These are phyloP conservation scores for Cairina moschata DNA, from an alignment of 2,113 vertebrate genomes.

Conservation along the genomic window DNA sequence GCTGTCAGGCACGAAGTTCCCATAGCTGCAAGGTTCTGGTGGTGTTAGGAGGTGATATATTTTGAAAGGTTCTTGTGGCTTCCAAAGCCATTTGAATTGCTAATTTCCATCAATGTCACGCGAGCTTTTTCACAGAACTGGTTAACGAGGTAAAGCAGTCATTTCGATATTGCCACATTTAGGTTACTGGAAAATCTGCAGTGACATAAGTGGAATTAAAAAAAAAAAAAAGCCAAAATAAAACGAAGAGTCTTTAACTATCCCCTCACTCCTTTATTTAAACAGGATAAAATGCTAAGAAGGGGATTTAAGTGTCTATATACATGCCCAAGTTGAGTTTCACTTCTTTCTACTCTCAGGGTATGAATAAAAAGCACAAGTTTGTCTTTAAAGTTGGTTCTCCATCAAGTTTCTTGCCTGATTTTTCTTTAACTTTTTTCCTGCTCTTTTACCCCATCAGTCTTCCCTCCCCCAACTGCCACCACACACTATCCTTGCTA, in stretches of 20 bases:
- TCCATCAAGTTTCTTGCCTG: not conserved
- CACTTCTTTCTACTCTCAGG: slow-evolving; percentile 46
- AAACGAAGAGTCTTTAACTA: not conserved
- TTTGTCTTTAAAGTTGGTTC: slow-evolving; percentile 54
- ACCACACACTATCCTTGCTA: slow-evolving; percentile 53
- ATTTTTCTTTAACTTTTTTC: slow-evolving; percentile 19
- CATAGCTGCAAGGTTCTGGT: not conserved
- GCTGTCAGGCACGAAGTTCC: slow-evolving; percentile 1
- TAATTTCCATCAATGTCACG: slow-evolving; percentile 54
- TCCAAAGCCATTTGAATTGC: slow-evolving; percentile 51
- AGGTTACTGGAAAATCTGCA: slow-evolving; percentile 42
- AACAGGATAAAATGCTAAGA: not conserved
- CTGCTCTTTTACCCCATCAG: slow-evolving; percentile 9
- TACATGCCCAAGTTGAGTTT: slow-evolving; percentile 30
- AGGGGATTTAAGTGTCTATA: not conserved
- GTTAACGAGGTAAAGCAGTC: slow-evolving; percentile 47
- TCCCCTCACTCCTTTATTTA: not conserved
- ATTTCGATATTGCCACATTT: not conserved
- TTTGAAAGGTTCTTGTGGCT: not conserved
- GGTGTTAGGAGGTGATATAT: slow-evolving; percentile 19
- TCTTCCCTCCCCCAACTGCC: slow-evolving; percentile 34
- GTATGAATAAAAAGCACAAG: not conserved
- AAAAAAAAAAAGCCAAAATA: not conserved
- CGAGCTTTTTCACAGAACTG: slow-evolving; percentile 23
- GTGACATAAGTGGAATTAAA: not conserved